Conservation (phyloP, 2,888 invertebrate genomes). For the Zeuzera pyrina region DNA sequence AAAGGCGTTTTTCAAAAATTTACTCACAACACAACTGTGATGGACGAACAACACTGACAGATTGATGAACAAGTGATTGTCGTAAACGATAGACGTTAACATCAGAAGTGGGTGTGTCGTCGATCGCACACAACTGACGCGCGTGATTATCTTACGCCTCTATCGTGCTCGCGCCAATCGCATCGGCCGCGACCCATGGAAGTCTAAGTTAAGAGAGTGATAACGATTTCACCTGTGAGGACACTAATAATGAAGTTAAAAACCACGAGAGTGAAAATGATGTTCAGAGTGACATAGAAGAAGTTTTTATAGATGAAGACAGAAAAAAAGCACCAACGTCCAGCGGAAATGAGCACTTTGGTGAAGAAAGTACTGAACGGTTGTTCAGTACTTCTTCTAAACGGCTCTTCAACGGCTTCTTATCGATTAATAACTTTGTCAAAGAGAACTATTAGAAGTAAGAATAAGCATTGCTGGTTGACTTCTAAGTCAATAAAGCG, state of each 20-base stretch:
- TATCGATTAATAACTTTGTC: background rate
- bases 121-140: too few species aligned
- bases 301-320: constrained; percentile 8
- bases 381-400: constrained; percentile 1
- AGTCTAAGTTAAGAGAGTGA: too few species aligned
- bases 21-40: too few species aligned
- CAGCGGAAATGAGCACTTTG: constrained; percentile 1
- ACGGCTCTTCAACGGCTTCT: constrained; percentile 3
- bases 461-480: constrained; percentile 5
- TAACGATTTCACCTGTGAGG: constrained; percentile 1
- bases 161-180: too few species aligned
- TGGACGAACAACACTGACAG: too few species aligned
- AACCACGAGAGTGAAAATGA: constrained; percentile 6
- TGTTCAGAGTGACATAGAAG: constrained; percentile 8
- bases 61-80: too few species aligned
- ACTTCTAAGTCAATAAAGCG: constrained; percentile 3
- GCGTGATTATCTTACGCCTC: too few species aligned
- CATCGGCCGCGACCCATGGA: too few species aligned
- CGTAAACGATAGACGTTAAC: too few species aligned
- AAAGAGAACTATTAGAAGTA: constrained; percentile 5
- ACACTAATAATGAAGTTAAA: constrained; percentile 4
- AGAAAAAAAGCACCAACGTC: background rate
- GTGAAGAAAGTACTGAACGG: constrained; percentile 5
- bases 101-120: too few species aligned
- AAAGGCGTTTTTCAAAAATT: too few species aligned